A percentile compares a stretch with the other conserved stretches of the same genome.
Evolutionary conservation across 2,797 vertebrate genomes (phyloP).

Genomic region (Apogon hyalosoma): DNA sequence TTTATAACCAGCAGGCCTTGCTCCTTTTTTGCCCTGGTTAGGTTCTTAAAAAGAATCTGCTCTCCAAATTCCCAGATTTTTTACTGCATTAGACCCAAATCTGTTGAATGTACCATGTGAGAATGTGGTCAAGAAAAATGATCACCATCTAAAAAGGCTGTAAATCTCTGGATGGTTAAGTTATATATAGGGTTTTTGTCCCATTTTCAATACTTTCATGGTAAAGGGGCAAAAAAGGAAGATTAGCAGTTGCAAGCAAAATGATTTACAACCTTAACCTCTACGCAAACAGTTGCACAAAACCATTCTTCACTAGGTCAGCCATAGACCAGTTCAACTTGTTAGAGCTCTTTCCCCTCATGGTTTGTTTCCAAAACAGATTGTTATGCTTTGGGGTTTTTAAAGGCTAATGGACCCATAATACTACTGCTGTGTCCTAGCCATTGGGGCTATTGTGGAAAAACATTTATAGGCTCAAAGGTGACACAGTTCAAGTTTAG

Average conservation of each 20-base stretch:
- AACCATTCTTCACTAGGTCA: conserved; percentile 7
- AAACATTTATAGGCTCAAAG: neutral
- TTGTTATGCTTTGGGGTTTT: conserved; percentile 6
- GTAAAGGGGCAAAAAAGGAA: neutral
- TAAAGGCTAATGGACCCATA: neutral
- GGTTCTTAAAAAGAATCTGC: conserved; percentile 9
- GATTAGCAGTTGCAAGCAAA: neutral
- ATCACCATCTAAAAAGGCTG: neutral
- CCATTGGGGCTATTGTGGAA: neutral
- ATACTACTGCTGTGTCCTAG: neutral
- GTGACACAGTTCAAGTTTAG: too few species aligned
- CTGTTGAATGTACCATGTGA: neutral
- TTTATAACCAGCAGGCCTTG: conserved; percentile 54
- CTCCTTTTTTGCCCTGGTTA: conserved; percentile 27
- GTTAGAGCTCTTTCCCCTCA: conserved; percentile 12
- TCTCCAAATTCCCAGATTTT: conserved; percentile 11
- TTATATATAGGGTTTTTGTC: neutral
- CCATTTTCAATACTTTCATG: neutral
- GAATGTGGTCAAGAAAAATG: neutral
- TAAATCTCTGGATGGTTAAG: neutral
- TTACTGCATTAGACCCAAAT: neutral
- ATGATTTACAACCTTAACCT: neutral
- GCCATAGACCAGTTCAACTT: conserved; percentile 11
- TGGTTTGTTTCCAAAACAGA: conserved; percentile 9
- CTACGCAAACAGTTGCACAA: conserved; percentile 28